phyloP scores from a whole-genome alignment of 2,888 invertebrate species.

The Nemotelus pantherinus region DNA sequence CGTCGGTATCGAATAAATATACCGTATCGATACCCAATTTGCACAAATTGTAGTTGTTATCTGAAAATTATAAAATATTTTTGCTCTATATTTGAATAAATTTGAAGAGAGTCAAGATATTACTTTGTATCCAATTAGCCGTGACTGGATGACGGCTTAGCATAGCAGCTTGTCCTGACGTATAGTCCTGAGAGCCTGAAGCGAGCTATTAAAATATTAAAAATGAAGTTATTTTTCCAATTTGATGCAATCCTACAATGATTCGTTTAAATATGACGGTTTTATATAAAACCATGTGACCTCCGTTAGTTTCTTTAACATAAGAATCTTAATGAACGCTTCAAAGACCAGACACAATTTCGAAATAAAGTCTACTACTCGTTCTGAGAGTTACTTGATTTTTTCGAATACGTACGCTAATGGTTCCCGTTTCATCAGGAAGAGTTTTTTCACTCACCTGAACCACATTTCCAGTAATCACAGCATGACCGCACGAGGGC shows the following conservation, averaged over 20 bases:
- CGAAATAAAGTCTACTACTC: no score
- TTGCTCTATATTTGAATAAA: neutral
- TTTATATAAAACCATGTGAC: no score
- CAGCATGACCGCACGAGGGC: neutral
- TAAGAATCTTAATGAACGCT: no score
- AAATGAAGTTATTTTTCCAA: neutral
- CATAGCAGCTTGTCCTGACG: constrained; percentile 44
- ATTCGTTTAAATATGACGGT: no score
- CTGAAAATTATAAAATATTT: constrained; percentile 64
- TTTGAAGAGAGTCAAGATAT: neutral
- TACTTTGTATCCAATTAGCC: constrained; percentile 45
- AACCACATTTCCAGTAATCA: constrained; percentile 6
- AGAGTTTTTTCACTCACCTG: constrained; percentile 6
- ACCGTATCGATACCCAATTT: constrained; percentile 76
- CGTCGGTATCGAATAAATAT: constrained; percentile 77
- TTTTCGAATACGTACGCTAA: no score
- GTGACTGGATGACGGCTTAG: constrained; percentile 51
- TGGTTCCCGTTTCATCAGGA: no score
- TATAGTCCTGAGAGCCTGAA: constrained; percentile 32
- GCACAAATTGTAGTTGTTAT: constrained; percentile 78
- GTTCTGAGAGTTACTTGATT: no score
- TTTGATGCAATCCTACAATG: neutral
- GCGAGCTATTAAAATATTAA: constrained; percentile 3
- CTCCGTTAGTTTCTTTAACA: no score
- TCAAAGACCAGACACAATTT: no score